Base-by-base conservation (phyloP, 2,888 invertebrate genomes). In the Ornithoptera priamus region DNA sequence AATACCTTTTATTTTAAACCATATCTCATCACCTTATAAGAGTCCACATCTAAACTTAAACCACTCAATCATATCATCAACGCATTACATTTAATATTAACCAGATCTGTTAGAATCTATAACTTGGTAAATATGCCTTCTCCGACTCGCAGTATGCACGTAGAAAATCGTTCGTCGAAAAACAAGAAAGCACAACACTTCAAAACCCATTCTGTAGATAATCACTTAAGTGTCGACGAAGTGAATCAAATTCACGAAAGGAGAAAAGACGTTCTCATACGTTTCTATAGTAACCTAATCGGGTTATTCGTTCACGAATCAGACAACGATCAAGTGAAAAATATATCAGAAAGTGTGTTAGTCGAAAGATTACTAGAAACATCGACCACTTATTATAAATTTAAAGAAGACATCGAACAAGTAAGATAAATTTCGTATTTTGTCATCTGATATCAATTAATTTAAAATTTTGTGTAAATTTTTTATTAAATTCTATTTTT, bases 361-460 rank as follows among this genome's bases (percentile, higher is more conserved):
- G 89, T 93, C 72, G 84, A 86, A 62, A 83, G 88, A 65, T 84
- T 94, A 56, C 81, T 93, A 61, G 72, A 85, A 53, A 85, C 93
- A 36, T 87, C 92, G 0, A 82, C 86, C 72, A 86, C 93, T 67
- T 93, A 93, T 72, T 92, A 93, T 56, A 88, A 88, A 59, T 89
- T 94, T 2, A 92, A 94, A 1, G 85, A 86, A 61, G 89, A 93
- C 71, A 82, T 95, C 17, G 93, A 93, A 72, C 92, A 93, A 83
- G 95, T 95, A 87, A 83, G 77, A 7, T 12, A 36, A 42, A 20
- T 57, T 18, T 65, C 8, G 17, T 65, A 20, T 30, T 56, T 65
- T 60, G 5, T 36, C 17, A 58, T 58, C 20, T 10, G 50, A 63
- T 5, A 22, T 22, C 17, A 24, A 20, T 30, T 8, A 53, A 24